Evolutionary conservation across 2,113 vertebrate genomes (phyloP).

Genomic region (Neoarius graeffei): DNA sequence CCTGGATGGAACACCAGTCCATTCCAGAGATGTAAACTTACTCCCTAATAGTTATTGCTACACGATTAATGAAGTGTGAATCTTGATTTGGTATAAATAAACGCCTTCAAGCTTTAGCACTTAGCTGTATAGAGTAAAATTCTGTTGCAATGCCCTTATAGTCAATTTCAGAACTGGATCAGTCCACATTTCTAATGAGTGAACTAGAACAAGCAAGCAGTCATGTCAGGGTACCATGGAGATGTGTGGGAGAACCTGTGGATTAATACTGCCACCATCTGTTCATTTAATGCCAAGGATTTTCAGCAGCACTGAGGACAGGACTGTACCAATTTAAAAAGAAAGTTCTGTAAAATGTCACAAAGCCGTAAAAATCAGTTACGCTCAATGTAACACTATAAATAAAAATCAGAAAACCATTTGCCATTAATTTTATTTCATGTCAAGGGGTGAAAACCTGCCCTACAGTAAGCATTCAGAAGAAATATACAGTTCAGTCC

Average conservation of each 20-base stretch:
- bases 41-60: background rate
- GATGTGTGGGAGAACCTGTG: background rate
- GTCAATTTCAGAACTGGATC: background rate
- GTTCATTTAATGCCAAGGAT: background rate
- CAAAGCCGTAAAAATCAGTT: background rate
- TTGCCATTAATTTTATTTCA: conserved; percentile 49
- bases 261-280: conserved; percentile 34
- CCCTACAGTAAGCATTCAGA: conserved; percentile 54
- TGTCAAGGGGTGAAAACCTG: conserved; percentile 57
- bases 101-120: background rate
- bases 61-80: background rate
- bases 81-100: background rate
- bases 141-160: background rate
- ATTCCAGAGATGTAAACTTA: background rate
- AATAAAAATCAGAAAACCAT: background rate
- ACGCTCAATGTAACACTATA: background rate
- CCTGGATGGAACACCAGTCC: background rate
- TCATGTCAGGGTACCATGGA: background rate
- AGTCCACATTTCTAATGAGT: conserved; percentile 15
- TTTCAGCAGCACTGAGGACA: background rate
- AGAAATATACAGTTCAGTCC: conserved; percentile 54
- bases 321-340: background rate
- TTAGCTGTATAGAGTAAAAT: no score
- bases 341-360: background rate
- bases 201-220: conserved; percentile 11